These are phyloP conservation scores for Caenorhabditis sinica DNA, from an alignment of 2,888 invertebrate genomes.

Conservation along the genomic window DNA sequence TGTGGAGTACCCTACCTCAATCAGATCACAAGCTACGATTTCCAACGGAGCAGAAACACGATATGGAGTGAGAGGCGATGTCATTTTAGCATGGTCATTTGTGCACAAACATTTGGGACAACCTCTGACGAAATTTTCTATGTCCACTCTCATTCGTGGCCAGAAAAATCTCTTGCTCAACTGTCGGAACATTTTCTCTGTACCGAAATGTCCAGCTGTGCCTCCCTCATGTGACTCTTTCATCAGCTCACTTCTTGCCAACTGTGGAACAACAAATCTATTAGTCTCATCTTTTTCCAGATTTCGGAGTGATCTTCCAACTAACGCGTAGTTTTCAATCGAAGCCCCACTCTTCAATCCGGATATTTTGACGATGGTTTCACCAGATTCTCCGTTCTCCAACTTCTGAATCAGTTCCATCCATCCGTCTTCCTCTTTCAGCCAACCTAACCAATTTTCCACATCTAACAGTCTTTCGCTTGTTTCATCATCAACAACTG, in stretches of 20 bases:
- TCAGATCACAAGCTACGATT: constrained; percentile 55
- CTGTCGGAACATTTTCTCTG: constrained; percentile 7
- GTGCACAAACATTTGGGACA: constrained; percentile 44
- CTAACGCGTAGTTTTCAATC: neutral
- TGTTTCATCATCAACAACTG: neutral
- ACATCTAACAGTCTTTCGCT: too few species aligned
- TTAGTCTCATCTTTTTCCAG: too few species aligned
- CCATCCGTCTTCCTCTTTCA: neutral
- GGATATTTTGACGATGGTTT: neutral
- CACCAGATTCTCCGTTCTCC: neutral
- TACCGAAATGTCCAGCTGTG: constrained; percentile 10
- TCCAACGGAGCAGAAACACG: constrained; percentile 42
- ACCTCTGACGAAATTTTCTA: constrained; percentile 39
- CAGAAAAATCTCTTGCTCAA: constrained; percentile 47
- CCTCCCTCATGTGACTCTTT: constrained; percentile 43
- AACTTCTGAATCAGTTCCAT: constrained; percentile 12
- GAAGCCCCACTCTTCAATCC: constrained; percentile 10
- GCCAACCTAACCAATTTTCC: too few species aligned
- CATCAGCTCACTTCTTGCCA: constrained; percentile 23
- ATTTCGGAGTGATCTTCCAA: neutral
- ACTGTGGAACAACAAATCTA: constrained; percentile 63
- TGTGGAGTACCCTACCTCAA: constrained; percentile 43
- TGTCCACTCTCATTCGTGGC: constrained; percentile 52
- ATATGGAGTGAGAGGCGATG: constrained; percentile 47
- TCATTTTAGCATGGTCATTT: constrained; percentile 24